Conservation (phyloP, 2,113 vertebrate genomes). For the Chascanopsetta lugubris region DNA sequence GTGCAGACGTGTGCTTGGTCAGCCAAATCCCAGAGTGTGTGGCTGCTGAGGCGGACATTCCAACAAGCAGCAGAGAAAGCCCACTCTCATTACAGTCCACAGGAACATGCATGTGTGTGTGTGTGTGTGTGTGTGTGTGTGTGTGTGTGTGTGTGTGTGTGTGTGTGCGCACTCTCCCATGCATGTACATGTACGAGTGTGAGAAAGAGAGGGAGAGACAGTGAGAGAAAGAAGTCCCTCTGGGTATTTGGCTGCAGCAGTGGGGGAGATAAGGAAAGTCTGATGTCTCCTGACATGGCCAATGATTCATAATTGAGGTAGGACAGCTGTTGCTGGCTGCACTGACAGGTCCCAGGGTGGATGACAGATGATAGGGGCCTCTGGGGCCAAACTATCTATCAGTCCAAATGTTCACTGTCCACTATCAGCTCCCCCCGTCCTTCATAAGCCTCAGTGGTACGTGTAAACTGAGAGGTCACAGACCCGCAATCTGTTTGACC, state of each 20-base stretch:
- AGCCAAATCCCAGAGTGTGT: constrained; percentile 59
- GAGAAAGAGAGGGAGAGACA: constrained; percentile 18
- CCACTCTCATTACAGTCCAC: constrained; percentile 56
- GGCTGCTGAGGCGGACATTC: constrained; percentile 61
- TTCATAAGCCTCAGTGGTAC: constrained; percentile 43
- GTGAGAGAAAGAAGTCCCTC: constrained; percentile 55
- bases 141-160: too few relatives aligned
- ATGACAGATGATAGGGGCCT: constrained; percentile 76
- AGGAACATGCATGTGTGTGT: constrained; percentile 12
- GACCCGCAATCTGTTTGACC: constrained; percentile 30
- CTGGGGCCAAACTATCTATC: constrained; percentile 65
- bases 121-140: not conserved
- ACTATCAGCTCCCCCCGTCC: constrained; percentile 67
- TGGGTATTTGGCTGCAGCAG: constrained; percentile 63
- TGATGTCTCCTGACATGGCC: constrained; percentile 74
- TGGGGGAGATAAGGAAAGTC: constrained; percentile 68
- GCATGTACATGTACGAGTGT: constrained; percentile 8
- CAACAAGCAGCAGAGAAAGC: constrained; percentile 51
- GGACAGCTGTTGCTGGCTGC: constrained; percentile 79
- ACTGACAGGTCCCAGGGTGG: constrained; percentile 73
- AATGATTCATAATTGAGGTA: constrained; percentile 79
- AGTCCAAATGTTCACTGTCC: constrained; percentile 68
- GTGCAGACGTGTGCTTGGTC: constrained; percentile 62
- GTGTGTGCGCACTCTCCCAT: too few relatives aligned
- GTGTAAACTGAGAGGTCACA: constrained; percentile 54